A percentile compares a stretch with the other conserved stretches of the same genome.
Conservation (phyloP, 2,888 invertebrate species). For the Xestia xanthographa region DNA sequence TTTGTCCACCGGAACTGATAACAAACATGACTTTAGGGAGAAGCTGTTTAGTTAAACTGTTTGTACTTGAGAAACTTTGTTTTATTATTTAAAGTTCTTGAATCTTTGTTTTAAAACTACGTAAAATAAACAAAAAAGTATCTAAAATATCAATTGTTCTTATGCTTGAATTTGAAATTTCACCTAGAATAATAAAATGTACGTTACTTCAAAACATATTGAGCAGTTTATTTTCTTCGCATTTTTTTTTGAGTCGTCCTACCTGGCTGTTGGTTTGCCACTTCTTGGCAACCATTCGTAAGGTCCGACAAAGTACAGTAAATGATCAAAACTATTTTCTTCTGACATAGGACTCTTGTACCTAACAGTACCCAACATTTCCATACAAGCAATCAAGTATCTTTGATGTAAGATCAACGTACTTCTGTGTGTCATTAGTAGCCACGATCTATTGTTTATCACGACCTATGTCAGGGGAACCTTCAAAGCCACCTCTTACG, state of each 20-base stretch:
- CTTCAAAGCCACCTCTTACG: slow-evolving; percentile 31
- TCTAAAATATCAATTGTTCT: neutral
- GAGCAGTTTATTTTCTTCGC: neutral
- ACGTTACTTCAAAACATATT: neutral
- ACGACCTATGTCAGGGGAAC: slow-evolving; percentile 42
- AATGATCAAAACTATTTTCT: neutral
- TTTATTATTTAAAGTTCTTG: neutral
- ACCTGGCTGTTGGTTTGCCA: neutral
- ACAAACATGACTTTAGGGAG: slow-evolving; percentile 22
- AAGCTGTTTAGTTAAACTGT: slow-evolving; percentile 12
- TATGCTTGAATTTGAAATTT: neutral
- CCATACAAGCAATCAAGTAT: slow-evolving; percentile 29
- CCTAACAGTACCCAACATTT: slow-evolving; percentile 41
- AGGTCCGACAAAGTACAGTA: neutral
- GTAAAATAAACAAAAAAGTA: neutral
- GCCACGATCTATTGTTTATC: slow-evolving; percentile 51
- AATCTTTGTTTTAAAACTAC: neutral
- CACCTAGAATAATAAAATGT: neutral
- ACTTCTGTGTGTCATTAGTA: slow-evolving; percentile 22
- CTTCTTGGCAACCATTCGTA: neutral
- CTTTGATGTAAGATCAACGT: slow-evolving; percentile 36
- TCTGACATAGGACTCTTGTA: neutral
- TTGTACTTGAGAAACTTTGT: slow-evolving; percentile 35
- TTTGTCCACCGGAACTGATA: slow-evolving; percentile 51
- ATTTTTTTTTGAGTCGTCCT: neutral